Conservation (phyloP, 2,888 invertebrate genomes). For the Melieria omissa region DNA sequence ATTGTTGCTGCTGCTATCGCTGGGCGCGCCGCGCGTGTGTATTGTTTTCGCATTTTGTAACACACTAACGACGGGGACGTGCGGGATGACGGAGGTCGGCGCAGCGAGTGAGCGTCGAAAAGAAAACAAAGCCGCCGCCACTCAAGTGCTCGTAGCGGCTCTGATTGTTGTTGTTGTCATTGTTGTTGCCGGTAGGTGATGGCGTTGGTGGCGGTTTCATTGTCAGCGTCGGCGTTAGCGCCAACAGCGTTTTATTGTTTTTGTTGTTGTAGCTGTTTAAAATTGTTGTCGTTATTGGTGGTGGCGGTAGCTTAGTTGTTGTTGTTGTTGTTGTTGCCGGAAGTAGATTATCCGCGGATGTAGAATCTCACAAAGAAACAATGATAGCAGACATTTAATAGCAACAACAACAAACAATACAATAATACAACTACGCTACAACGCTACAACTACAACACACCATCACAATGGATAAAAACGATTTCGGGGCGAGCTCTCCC, state of each 20-base stretch:
- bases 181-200: no score
- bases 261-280: no score
- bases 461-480: not conserved
- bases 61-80: not conserved
- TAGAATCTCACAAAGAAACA: conserved; percentile 25
- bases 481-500: not conserved
- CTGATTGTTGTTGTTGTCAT: no score
- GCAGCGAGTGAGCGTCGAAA: not conserved
- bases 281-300: no score
- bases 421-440: not conserved
- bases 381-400: conserved; percentile 31
- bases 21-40: not conserved
- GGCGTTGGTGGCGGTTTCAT: no score
- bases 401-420: conserved; percentile 4
- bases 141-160: no score
- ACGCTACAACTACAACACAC: not conserved
- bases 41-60: conserved; percentile 3
- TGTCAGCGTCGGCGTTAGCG: no score
- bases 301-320: not conserved
- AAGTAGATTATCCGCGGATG: conserved; percentile 34
- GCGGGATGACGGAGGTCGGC: not conserved
- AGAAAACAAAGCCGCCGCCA: not conserved
- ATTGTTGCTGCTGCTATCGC: no score
- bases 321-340: not conserved
- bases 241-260: no score